A percentile compares a stretch with the other conserved stretches of the same genome.
Evolutionary conservation across 2,888 invertebrate genomes (phyloP).

Genomic region (Aquatica leii): DNA sequence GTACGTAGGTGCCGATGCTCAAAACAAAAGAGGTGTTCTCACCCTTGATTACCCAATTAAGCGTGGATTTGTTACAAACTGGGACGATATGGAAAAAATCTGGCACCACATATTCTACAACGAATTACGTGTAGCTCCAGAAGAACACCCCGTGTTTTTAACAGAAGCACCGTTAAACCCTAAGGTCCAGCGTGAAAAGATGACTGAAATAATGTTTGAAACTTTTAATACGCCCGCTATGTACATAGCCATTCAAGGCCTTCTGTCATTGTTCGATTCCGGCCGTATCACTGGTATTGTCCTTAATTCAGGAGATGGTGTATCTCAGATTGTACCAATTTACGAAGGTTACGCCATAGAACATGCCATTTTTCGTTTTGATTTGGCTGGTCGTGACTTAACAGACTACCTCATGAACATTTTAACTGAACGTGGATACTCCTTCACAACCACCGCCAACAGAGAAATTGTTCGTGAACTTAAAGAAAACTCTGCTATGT

Average conservation of each 20-base stretch:
- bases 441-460: conserved; percentile 92
- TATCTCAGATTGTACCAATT: conserved; percentile 95
- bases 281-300: conserved; percentile 98
- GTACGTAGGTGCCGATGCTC: conserved; percentile 96
- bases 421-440: conserved; percentile 89
- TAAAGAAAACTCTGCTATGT: conserved; percentile 93
- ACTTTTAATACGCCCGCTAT: conserved; percentile 93
- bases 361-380: conserved; percentile 91
- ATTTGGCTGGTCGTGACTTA: conserved; percentile 92
- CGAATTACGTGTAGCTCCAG: too few relatives aligned
- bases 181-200: conserved; percentile 88
- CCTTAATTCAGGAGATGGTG: conserved; percentile 94
- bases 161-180: conserved; percentile 90
- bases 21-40: conserved; percentile 95
- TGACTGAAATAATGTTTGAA: conserved; percentile 94
- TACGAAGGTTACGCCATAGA: conserved; percentile 94
- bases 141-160: conserved; percentile 87
- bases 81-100: too few relatives aligned
- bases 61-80: conserved; percentile 97
- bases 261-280: conserved; percentile 90
- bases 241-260: conserved; percentile 95
- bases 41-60: conserved; percentile 96
- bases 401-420: conserved; percentile 95
- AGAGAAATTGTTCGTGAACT: conserved; percentile 94
- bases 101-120: too few relatives aligned